A percentile compares a stretch with the other conserved stretches of the same genome.
Conservation (phyloP, 2,888 invertebrate species). For the Drosophila recens region DNA sequence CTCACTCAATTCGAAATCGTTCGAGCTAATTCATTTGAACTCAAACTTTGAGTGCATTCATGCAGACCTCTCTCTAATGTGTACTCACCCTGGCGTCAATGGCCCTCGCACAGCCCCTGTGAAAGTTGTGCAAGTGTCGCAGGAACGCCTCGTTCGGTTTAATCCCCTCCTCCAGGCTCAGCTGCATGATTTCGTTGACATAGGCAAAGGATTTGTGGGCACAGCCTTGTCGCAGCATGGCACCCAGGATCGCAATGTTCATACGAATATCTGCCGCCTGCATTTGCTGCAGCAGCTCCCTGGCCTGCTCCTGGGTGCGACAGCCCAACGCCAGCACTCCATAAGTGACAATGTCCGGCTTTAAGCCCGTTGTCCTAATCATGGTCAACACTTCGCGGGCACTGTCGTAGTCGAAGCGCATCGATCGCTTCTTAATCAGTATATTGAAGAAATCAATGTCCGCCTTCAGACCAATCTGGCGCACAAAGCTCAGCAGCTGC, state of each 20-base stretch:
- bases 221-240: slow-evolving; percentile 90
- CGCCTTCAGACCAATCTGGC: slow-evolving; percentile 87
- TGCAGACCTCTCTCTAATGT: no score
- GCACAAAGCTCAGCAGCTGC: slow-evolving; percentile 88
- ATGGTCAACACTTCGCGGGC: slow-evolving; percentile 88
- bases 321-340: slow-evolving; percentile 94
- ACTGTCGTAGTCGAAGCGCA: slow-evolving; percentile 89
- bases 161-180: slow-evolving; percentile 88
- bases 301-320: slow-evolving; percentile 87
- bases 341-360: slow-evolving; percentile 93
- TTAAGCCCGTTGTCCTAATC: slow-evolving; percentile 87
- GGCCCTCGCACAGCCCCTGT: slow-evolving; percentile 86
- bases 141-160: slow-evolving; percentile 88
- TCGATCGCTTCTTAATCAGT: slow-evolving; percentile 92
- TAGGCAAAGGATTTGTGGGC: slow-evolving; percentile 88
- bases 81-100: slow-evolving; percentile 86
- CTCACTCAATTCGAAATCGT: no score
- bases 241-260: slow-evolving; percentile 91
- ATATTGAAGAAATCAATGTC: slow-evolving; percentile 95
- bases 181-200: slow-evolving; percentile 89
- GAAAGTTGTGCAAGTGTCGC: slow-evolving; percentile 88
- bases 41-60: no score
- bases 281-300: slow-evolving; percentile 90
- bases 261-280: slow-evolving; percentile 88
- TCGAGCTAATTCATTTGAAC: no score